Percentiles rank a stretch among this genome's conserved stretches.
These are phyloP conservation scores for Xenentodon cancila DNA, from an alignment of 2,797 vertebrate genomes.

Conservation along the genomic window DNA sequence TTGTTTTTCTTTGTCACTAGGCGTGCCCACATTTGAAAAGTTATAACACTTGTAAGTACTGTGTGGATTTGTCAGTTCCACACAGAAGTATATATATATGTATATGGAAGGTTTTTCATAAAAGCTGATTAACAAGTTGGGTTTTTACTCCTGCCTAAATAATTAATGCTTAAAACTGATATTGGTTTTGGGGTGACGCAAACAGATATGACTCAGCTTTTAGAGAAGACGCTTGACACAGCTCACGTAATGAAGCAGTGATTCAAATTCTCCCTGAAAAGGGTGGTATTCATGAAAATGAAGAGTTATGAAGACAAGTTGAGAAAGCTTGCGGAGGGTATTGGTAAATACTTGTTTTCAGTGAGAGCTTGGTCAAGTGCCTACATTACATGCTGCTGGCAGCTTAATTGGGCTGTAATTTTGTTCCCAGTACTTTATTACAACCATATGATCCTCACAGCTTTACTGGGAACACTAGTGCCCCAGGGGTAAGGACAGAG, in stretches of 20 bases:
- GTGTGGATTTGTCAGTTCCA: no score
- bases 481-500: conserved; percentile 51
- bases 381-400: conserved; percentile 62
- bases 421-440: conserved; percentile 69
- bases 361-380: conserved; percentile 32
- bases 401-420: conserved; percentile 71
- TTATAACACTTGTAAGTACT: no score
- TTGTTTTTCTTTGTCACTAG: no score
- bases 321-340: conserved; percentile 1
- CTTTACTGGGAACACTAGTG: conserved; percentile 59
- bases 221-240: conserved; percentile 23
- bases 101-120: no score
- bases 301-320: neutral
- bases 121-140: no score
- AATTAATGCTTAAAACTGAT: no score
- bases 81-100: no score
- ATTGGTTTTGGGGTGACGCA: conserved; percentile 72
- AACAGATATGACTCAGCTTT: conserved; percentile 19
- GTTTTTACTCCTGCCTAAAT: no score
- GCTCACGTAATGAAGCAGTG: conserved; percentile 15
- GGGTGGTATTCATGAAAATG: neutral
- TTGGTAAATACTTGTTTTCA: conserved; percentile 40
- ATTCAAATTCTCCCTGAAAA: conserved; percentile 13
- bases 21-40: no score
- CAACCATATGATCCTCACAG: conserved; percentile 68